phyloP scores from a whole-genome alignment of 2,797 vertebrate species.

The Sebastolobus altivelis region DNA sequence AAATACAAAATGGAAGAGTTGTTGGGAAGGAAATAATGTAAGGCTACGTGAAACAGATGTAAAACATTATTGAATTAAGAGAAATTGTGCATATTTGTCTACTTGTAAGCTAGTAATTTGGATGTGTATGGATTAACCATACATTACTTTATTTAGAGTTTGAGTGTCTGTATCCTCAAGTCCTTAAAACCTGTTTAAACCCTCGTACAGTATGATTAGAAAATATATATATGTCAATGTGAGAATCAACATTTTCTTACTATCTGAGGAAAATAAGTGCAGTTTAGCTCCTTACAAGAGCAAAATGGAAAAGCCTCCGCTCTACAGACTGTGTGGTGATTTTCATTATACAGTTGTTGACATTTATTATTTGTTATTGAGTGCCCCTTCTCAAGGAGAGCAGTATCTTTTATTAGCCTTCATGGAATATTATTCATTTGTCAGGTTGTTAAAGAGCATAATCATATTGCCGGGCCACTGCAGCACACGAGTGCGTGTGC shows the following conservation, averaged over 20 bases:
- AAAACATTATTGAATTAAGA: not conserved
- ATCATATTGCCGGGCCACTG: conserved; percentile 37
- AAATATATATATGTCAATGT: not conserved
- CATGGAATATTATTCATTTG: conserved; percentile 60
- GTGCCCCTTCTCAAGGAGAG: conserved; percentile 26
- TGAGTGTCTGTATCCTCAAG: not conserved
- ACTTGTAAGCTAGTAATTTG: not conserved
- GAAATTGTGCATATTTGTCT: not conserved
- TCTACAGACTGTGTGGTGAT: conserved; percentile 38
- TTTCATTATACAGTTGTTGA: conserved; percentile 58
- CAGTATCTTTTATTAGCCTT: conserved; percentile 52
- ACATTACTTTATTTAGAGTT: not conserved
- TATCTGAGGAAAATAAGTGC: not conserved
- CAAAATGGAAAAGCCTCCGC: conserved; percentile 23
- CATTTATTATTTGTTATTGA: conserved; percentile 61
- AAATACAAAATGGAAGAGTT: not conserved
- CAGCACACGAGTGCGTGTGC: not conserved
- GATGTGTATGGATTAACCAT: not conserved
- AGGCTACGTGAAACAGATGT: not conserved
- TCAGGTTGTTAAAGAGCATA: conserved; percentile 59
- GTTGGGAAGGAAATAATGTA: not conserved
- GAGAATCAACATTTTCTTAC: not conserved
- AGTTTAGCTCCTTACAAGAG: not conserved
- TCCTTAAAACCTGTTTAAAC: not conserved
- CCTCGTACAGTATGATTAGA: not conserved